These are phyloP conservation scores for Gila robusta DNA, from an alignment of 2,797 vertebrate species.

Conservation along the genomic window DNA sequence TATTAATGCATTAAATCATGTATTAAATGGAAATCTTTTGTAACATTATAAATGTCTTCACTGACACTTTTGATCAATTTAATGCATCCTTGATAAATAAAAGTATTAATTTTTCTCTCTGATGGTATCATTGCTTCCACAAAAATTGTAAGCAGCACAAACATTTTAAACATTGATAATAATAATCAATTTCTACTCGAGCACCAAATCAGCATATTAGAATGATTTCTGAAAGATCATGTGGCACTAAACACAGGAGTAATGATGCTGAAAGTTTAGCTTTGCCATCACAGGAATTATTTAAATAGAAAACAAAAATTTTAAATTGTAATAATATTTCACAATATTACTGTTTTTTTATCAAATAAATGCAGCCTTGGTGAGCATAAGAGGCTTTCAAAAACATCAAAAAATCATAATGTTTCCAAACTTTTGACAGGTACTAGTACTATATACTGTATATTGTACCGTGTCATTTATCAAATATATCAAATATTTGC, in stretches of 20 bases:
- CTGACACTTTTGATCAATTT: background rate
- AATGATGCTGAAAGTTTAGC: background rate
- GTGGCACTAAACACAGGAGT: background rate
- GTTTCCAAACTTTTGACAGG: background rate
- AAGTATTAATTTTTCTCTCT: background rate
- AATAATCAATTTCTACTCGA: background rate
- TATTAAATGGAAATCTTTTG: background rate
- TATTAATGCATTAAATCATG: background rate
- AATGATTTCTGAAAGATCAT: background rate
- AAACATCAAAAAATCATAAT: background rate
- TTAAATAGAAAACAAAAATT: background rate
- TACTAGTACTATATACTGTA: too few relatives aligned
- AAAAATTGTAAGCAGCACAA: background rate
- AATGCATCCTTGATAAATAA: background rate
- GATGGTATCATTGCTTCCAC: background rate
- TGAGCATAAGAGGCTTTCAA: background rate
- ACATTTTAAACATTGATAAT: background rate
- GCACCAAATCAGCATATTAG: background rate
- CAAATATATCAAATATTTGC: background rate
- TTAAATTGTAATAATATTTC: background rate
- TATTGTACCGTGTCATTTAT: background rate
- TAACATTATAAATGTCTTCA: background rate
- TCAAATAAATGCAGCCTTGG: background rate
- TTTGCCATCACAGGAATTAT: background rate
- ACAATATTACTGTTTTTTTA: background rate